phyloP scores from a whole-genome alignment of 2,797 vertebrate genomes.

The Pangasius krempfi region DNA sequence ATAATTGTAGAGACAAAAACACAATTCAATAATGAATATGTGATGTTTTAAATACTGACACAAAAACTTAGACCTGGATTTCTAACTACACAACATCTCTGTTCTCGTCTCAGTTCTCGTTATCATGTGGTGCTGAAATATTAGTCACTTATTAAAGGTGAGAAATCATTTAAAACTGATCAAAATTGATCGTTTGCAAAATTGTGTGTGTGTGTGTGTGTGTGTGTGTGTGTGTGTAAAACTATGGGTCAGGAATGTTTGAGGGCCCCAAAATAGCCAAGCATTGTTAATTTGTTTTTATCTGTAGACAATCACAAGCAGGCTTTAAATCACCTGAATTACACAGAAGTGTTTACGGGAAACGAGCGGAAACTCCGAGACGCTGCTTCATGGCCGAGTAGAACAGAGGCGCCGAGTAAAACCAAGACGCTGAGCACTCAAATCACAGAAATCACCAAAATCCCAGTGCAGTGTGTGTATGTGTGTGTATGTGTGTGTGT shows the following conservation, averaged over 20 bases:
- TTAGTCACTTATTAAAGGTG: neutral
- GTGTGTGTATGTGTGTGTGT: neutral
- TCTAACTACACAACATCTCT: neutral
- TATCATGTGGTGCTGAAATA: neutral
- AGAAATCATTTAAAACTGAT: neutral
- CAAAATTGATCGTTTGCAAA: too few relatives aligned
- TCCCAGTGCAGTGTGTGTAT: neutral
- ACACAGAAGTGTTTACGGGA: slow-evolving; percentile 27
- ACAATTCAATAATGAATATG: neutral
- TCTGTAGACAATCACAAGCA: neutral
- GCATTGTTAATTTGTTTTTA: slow-evolving; percentile 16
- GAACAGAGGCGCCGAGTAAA: slow-evolving; percentile 19
- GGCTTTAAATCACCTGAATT: slow-evolving; percentile 34
- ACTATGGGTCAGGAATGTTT: neutral
- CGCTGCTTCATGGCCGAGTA: slow-evolving; percentile 9
- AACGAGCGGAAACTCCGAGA: slow-evolving; percentile 5
- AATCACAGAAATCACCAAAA: slow-evolving; percentile 2
- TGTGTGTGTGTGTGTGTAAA: slow-evolving; percentile 1
- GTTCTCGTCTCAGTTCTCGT: neutral
- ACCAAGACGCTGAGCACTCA: neutral
- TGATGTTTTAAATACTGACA: neutral
- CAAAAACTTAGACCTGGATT: neutral
- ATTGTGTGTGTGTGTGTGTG: neutral
- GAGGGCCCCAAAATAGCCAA: neutral
- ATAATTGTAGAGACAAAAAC: neutral